Evolutionary conservation across 2,113 vertebrate genomes (phyloP).

Genomic region (Aegithalos caudatus): DNA sequence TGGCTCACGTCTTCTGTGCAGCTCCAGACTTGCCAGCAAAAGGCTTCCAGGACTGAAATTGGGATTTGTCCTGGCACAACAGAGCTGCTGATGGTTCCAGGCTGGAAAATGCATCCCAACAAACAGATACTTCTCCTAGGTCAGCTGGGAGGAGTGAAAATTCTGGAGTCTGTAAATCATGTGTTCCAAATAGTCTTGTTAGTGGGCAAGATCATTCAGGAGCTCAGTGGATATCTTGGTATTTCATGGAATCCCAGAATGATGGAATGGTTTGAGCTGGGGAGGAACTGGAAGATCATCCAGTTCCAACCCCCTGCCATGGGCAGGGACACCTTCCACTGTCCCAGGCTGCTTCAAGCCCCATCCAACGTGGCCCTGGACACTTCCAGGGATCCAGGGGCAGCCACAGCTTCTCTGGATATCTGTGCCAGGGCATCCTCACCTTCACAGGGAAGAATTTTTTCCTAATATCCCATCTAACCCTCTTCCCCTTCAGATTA

Average conservation of each 20-base stretch:
- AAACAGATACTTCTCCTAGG: not conserved
- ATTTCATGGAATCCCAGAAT: not conserved
- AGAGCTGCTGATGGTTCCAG: not conserved
- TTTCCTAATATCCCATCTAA: not conserved
- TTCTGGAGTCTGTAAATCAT: not conserved
- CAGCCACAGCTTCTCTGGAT: not conserved
- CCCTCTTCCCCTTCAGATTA: not conserved
- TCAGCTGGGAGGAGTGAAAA: not conserved
- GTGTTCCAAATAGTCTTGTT: not conserved
- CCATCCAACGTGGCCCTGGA: accelerated
- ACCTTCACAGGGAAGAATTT: not conserved
- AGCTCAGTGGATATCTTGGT: not conserved
- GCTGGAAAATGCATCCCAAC: not conserved
- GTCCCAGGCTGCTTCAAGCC: accelerated
- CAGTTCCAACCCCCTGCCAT: not conserved
- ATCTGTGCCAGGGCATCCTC: accelerated
- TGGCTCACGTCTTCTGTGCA: not conserved
- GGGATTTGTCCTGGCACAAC: constrained; percentile 14
- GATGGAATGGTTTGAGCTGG: not conserved
- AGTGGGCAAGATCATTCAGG: not conserved
- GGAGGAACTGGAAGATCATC: not conserved
- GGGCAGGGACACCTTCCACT: not conserved
- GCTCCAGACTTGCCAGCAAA: constrained; percentile 12
- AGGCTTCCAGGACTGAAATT: not conserved
- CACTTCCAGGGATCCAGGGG: not conserved